A percentile compares a stretch with the other conserved stretches of the same genome.
Conservation (phyloP, 2,888 invertebrate species). For the Apeira syringaria region DNA sequence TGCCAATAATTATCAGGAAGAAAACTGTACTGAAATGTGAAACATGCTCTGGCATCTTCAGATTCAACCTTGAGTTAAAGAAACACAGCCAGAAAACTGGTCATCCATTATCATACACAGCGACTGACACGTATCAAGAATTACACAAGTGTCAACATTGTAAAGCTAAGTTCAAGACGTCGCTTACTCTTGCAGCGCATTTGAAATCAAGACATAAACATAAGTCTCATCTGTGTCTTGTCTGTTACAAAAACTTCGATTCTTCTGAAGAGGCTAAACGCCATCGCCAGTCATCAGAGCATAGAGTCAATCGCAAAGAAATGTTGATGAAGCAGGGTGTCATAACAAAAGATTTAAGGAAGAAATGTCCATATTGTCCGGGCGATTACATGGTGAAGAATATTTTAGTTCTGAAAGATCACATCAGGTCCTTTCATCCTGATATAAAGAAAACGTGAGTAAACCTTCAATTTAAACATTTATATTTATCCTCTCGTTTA, state of each 20-base stretch:
- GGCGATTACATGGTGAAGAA: slow-evolving; percentile 71
- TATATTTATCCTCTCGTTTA: neutral
- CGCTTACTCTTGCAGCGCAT: slow-evolving; percentile 87
- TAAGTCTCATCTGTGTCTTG: slow-evolving; percentile 86
- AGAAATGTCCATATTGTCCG: slow-evolving; percentile 85
- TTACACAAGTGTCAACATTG: slow-evolving; percentile 86
- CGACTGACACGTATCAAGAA: slow-evolving; percentile 86
- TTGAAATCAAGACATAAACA: slow-evolving; percentile 84
- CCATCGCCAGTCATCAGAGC: slow-evolving; percentile 86
- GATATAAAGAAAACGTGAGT: slow-evolving; percentile 85
- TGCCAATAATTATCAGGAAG: slow-evolving; percentile 90
- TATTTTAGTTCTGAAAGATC: slow-evolving; percentile 84
- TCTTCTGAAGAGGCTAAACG: slow-evolving; percentile 84
- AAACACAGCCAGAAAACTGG: slow-evolving; percentile 81
- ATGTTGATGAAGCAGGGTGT: slow-evolving; percentile 61
- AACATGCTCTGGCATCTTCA: slow-evolving; percentile 87
- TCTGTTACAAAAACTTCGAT: slow-evolving; percentile 86
- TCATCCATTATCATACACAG: slow-evolving; percentile 76
- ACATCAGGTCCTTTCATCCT: slow-evolving; percentile 85
- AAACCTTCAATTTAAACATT: neutral
- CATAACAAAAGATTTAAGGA: slow-evolving; percentile 61
- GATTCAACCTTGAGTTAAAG: slow-evolving; percentile 89
- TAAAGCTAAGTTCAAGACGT: slow-evolving; percentile 82
- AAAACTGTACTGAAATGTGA: slow-evolving; percentile 85
- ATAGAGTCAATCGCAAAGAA: slow-evolving; percentile 84